phyloP scores from a whole-genome alignment of 2,797 vertebrate genomes.

The Rhinichthys osculus region DNA sequence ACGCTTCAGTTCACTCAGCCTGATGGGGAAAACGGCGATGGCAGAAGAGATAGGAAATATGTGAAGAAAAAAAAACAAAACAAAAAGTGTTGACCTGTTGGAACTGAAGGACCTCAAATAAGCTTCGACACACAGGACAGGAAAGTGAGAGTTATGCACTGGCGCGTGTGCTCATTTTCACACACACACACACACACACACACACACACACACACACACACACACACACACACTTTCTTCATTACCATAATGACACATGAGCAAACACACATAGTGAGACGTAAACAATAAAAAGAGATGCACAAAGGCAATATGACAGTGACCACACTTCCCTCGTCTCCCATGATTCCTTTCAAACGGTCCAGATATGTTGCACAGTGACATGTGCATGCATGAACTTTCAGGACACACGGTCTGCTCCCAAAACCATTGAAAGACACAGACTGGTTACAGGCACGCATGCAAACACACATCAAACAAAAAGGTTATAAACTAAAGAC shows the following conservation, averaged over 20 bases:
- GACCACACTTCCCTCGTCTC: conserved; percentile 28
- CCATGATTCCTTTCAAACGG: conserved; percentile 14
- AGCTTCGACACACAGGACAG: conserved; percentile 68
- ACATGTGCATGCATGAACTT: conserved; percentile 42
- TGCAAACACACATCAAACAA: conserved; percentile 34
- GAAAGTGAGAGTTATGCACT: conserved; percentile 75
- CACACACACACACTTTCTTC: neutral
- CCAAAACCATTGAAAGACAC: conserved; percentile 38
- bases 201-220: neutral
- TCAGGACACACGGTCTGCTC: conserved; percentile 20
- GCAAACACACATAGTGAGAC: neutral
- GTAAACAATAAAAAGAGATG: conserved; percentile 27
- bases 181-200: neutral
- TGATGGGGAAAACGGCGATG: conserved; percentile 58
- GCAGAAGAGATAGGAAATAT: conserved; percentile 52
- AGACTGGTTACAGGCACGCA: conserved; percentile 45
- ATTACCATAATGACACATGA: conserved; percentile 9
- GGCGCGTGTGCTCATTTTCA: conserved; percentile 58
- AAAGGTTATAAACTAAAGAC: conserved; percentile 28
- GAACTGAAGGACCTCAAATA: conserved; percentile 68
- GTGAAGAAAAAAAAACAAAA: conserved; percentile 41
- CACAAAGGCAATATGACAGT: conserved; percentile 55
- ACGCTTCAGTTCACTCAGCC: conserved; percentile 74
- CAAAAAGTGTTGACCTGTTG: conserved; percentile 47
- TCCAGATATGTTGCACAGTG: conserved; percentile 33